These are phyloP conservation scores for Psittacula derbiana DNA, from an alignment of 2,797 vertebrate genomes.

Conservation along the genomic window DNA sequence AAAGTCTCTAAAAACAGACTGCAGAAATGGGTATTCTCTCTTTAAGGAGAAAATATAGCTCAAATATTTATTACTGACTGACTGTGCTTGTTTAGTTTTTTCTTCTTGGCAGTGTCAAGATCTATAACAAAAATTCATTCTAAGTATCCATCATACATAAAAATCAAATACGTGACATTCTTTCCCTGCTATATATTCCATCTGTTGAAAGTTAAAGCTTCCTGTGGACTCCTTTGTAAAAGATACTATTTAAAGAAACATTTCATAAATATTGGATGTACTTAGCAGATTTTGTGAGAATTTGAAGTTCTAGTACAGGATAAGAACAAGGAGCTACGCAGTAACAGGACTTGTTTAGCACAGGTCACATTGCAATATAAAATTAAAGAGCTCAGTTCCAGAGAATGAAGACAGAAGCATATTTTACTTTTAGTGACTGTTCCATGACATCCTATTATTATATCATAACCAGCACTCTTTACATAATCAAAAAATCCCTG, in stretches of 20 bases:
- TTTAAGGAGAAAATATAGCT: not conserved
- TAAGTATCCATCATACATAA: not conserved
- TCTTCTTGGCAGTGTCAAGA: not conserved
- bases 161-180: not conserved
- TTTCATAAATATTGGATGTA: not conserved
- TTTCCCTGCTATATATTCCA: not conserved
- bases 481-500: not conserved
- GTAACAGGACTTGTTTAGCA: not conserved
- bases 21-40: not conserved
- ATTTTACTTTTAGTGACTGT: not conserved
- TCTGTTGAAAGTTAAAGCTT: not conserved
- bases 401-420: not conserved
- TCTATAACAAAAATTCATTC: not conserved
- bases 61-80: not conserved
- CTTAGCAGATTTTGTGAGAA: not conserved
- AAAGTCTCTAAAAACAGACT: not conserved
- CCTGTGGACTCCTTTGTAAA: not conserved
- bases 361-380: not conserved
- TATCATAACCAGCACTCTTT: not conserved
- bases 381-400: not conserved
- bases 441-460: not conserved
- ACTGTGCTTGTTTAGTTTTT: not conserved
- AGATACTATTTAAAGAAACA: not conserved
- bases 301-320: not conserved
- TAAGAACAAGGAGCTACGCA: not conserved